Percentiles rank a stretch among this genome's conserved stretches.
These are phyloP conservation scores for Nansenia antarctica DNA, from an alignment of 2,113 vertebrate species.

Conservation along the genomic window DNA sequence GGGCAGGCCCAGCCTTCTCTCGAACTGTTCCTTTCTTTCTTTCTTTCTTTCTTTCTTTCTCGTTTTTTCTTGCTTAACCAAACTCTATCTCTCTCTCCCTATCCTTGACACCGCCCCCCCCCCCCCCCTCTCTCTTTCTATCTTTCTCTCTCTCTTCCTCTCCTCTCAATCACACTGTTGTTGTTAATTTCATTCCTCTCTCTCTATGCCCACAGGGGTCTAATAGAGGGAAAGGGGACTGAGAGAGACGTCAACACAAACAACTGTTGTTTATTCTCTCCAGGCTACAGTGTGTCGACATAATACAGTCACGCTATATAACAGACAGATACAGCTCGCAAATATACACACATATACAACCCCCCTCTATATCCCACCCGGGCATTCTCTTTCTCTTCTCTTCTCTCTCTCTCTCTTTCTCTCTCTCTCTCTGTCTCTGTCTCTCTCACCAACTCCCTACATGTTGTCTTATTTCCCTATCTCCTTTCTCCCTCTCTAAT, in stretches of 20 bases:
- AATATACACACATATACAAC: not conserved
- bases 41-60: conserved; percentile 5
- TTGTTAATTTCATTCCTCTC: not conserved
- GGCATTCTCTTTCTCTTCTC: not conserved
- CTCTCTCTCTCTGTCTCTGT: not conserved
- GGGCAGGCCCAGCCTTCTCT: not conserved
- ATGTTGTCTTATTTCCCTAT: no score
- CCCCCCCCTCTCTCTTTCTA: conserved; percentile 2
- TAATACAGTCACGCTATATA: not conserved
- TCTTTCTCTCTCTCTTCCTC: not conserved
- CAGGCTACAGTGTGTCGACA: not conserved
- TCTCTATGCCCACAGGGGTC: not conserved
- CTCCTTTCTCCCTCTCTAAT: no score
- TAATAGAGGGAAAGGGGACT: not conserved
- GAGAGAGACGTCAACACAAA: not conserved
- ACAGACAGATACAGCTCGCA: not conserved
- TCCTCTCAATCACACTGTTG: conserved; percentile 6
- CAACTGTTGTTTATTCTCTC: not conserved
- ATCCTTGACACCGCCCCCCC: no score
- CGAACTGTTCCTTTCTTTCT: not conserved
- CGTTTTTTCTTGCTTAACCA: not conserved
- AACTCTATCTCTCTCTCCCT: not conserved
- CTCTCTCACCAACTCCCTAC: no score
- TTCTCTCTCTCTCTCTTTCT: not conserved
- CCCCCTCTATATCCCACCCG: not conserved